phyloP scores from a whole-genome alignment of 2,888 invertebrate genomes.

The Thelaira solivaga region DNA sequence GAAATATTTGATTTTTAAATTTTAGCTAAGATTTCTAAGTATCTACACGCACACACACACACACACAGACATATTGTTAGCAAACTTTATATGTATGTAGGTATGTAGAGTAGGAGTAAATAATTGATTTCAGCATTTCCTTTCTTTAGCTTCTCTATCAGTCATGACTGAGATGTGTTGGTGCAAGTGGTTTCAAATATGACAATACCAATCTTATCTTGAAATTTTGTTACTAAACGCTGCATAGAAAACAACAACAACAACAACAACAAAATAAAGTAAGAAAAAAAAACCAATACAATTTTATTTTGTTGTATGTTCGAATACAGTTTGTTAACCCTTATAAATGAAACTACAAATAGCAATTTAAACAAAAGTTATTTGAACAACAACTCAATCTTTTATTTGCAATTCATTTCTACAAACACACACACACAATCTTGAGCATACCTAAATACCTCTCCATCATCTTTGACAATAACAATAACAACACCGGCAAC shows the following conservation, averaged over 20 bases:
- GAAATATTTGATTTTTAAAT: too few species aligned
- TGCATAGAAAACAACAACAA: constrained; percentile 11
- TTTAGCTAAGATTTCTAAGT: too few species aligned
- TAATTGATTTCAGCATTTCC: constrained; percentile 21
- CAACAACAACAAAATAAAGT: constrained; percentile 11
- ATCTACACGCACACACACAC: too few species aligned
- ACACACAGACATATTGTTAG: too few species aligned
- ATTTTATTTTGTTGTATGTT: constrained; percentile 18
- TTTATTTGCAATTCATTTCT: constrained; percentile 55
- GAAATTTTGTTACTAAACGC: constrained; percentile 23
- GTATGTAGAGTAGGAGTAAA: too few species aligned
- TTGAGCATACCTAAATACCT: constrained; percentile 5
- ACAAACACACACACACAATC: constrained; percentile 2
- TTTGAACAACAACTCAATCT: constrained; percentile 55
- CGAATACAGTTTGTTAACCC: constrained; percentile 54
- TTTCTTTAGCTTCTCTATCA: not conserved
- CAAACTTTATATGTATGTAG: too few species aligned
- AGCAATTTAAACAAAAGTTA: constrained; percentile 53
- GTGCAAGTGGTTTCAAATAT: not conserved
- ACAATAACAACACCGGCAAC: not conserved
- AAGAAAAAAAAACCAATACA: constrained; percentile 10
- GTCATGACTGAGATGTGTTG: not conserved
- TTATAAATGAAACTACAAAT: constrained; percentile 55
- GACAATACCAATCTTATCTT: constrained; percentile 17
- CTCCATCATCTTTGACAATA: constrained; percentile 20